A percentile compares a stretch with the other conserved stretches of the same genome.
These are phyloP conservation scores for Aphrocallistes beatrix DNA, from an alignment of 37 sponge, comb jelly and placozoan species.

Conservation along the genomic window DNA sequence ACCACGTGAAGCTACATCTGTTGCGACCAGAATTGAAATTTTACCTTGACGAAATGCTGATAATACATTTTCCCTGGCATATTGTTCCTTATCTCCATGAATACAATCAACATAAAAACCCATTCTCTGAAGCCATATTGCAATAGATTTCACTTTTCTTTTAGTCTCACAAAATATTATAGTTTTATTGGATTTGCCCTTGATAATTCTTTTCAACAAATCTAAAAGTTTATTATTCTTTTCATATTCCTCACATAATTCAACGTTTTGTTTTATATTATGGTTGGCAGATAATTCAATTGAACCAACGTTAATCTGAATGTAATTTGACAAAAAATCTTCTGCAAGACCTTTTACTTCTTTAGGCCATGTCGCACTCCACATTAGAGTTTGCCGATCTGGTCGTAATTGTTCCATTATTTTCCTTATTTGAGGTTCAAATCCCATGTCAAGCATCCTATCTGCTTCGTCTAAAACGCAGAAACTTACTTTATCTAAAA, in stretches of 20 bases:
- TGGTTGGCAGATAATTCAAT: constrained; percentile 84
- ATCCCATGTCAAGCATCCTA: constrained; percentile 99
- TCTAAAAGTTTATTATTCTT: constrained; percentile 28
- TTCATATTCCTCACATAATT: constrained; percentile 75
- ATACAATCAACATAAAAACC: constrained; percentile 29
- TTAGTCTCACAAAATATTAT: constrained; percentile 33
- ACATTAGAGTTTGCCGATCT: constrained; percentile 91
- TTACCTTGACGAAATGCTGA: constrained; percentile 28
- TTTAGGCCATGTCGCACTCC: constrained; percentile 99
- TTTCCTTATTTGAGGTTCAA: constrained; percentile 95
- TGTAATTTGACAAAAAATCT: constrained; percentile 78
- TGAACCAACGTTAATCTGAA: constrained; percentile 92
- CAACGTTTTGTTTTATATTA: constrained; percentile 88
- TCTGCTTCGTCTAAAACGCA: constrained; percentile 92
- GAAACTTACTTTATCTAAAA: neutral
- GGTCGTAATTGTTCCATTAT: constrained; percentile 80
- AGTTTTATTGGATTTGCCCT: constrained; percentile 15
- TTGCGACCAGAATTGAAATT: constrained; percentile 26
- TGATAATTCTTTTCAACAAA: constrained; percentile 10
- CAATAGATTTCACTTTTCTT: constrained; percentile 23
- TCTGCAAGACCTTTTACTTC: constrained; percentile 80
- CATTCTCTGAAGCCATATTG: constrained; percentile 23
- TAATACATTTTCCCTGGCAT: constrained; percentile 27
- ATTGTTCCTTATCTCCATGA: constrained; percentile 35
- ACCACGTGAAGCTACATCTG: constrained; percentile 32